phyloP scores from a whole-genome alignment of 2,113 vertebrate genomes.

The Donacobius atricapilla region DNA sequence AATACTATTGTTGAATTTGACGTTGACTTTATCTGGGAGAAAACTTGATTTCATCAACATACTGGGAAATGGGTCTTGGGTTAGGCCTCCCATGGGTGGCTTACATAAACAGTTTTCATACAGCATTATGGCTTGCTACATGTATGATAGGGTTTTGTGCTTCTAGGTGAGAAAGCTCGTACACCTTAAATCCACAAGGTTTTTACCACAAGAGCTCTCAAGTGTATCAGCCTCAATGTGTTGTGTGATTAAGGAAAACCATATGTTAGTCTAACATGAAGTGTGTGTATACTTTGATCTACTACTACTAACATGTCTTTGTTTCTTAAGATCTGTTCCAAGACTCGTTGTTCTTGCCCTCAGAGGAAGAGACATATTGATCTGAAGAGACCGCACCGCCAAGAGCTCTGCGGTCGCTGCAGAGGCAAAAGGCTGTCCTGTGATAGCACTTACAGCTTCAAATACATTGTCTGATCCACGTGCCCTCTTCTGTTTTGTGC shows the following conservation, averaged over 20 bases:
- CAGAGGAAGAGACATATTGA: conserved; percentile 90
- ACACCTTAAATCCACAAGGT: background rate
- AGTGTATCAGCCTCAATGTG: background rate
- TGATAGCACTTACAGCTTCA: conserved; percentile 89
- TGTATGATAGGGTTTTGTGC: background rate
- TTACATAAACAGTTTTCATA: accelerated
- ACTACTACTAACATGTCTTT: background rate
- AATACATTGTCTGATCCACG: conserved; percentile 82
- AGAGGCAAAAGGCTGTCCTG: conserved; percentile 89
- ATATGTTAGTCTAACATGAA: background rate
- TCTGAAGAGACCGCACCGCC: conserved; percentile 86
- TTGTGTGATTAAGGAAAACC: background rate
- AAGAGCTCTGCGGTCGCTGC: conserved; percentile 93
- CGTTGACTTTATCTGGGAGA: background rate
- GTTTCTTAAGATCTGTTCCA: conserved; percentile 79
- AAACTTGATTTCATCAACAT: background rate
- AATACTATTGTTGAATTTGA: background rate
- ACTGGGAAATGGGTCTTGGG: background rate
- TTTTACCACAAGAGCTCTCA: background rate
- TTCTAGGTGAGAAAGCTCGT: background rate
- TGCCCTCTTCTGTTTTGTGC: background rate
- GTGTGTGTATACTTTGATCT: background rate
- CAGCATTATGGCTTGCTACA: accelerated
- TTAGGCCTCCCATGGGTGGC: background rate
- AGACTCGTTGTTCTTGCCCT: conserved; percentile 85